Conservation (phyloP, 2,113 vertebrate genomes). For the Polypterus senegalus region DNA sequence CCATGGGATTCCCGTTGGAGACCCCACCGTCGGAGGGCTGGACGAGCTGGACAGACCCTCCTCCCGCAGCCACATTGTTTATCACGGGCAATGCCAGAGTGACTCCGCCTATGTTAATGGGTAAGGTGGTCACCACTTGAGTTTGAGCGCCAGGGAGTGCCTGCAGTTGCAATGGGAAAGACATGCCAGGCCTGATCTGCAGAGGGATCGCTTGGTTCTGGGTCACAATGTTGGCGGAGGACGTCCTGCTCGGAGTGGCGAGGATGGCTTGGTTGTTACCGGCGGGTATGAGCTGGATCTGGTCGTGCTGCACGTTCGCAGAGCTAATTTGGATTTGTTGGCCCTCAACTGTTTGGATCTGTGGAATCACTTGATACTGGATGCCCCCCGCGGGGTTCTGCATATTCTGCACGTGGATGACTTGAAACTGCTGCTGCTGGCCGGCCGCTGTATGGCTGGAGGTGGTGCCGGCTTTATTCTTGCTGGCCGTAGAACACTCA, state of each 20-base stretch:
- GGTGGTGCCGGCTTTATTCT: conserved; percentile 48
- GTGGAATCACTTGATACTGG: conserved; percentile 97
- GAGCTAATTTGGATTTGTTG: conserved; percentile 90
- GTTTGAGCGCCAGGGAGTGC: conserved; percentile 81
- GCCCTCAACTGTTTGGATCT: conserved; percentile 85
- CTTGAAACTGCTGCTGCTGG: conserved; percentile 57
- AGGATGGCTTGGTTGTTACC: conserved; percentile 83
- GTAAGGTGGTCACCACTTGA: conserved; percentile 86
- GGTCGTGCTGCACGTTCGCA: conserved; percentile 62
- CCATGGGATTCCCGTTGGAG: conserved; percentile 77
- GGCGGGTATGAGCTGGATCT: conserved; percentile 88
- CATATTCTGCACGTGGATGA: conserved; percentile 79
- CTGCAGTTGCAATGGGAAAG: conserved; percentile 88
- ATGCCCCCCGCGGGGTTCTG: conserved; percentile 75
- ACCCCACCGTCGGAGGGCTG: conserved; percentile 74
- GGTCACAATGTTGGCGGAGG: conserved; percentile 69
- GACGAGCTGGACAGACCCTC: conserved; percentile 68
- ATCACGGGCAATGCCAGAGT: conserved; percentile 90
- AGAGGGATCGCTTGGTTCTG: conserved; percentile 81
- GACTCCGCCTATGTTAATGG: conserved; percentile 92
- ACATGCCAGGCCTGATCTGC: conserved; percentile 86
- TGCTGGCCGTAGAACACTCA: conserved; percentile 61
- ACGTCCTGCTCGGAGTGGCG: conserved; percentile 55
- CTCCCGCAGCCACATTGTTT: conserved; percentile 72
- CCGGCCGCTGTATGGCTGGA: conserved; percentile 33